Evolutionary conservation across 2,113 vertebrate species (phyloP).

Genomic region (Oncorhynchus kisutch): DNA sequence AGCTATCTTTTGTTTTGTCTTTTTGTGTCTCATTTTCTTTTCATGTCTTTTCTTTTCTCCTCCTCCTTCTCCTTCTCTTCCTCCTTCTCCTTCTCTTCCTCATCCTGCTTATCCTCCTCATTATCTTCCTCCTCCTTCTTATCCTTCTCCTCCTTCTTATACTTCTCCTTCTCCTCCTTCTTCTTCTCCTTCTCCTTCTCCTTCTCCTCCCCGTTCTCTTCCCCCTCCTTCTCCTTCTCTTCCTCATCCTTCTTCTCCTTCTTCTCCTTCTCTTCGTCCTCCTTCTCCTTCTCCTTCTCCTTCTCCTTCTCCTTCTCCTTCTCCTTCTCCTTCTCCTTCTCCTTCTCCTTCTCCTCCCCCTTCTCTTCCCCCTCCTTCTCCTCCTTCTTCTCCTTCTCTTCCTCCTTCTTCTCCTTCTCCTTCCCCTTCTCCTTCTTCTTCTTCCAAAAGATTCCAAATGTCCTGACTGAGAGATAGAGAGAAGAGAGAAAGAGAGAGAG

Average conservation of each 20-base stretch:
- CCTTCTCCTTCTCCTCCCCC: constrained; percentile 9
- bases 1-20: not conserved
- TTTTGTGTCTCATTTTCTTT: constrained; percentile 43
- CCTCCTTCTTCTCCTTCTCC: not conserved
- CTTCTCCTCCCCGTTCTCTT: constrained; percentile 1
- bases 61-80: not conserved
- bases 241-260: not conserved
- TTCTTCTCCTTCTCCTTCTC: not conserved
- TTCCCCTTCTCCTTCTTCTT: constrained; percentile 23
- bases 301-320: constrained; percentile 7
- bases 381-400: no score
- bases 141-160: no score
- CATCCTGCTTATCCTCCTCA: constrained; percentile 17
- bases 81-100: not conserved
- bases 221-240: not conserved
- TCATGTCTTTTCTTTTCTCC: constrained; percentile 5
- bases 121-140: not conserved
- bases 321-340: not conserved
- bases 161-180: not conserved
- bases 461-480: constrained; percentile 61
- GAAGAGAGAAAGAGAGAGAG: constrained; percentile 30
- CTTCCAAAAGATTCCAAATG: constrained; percentile 44
- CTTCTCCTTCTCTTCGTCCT: no score
- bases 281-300: not conserved
- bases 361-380: not conserved